Conservation (phyloP, 2,888 invertebrate genomes). For the Andrena haemorrhoa region DNA sequence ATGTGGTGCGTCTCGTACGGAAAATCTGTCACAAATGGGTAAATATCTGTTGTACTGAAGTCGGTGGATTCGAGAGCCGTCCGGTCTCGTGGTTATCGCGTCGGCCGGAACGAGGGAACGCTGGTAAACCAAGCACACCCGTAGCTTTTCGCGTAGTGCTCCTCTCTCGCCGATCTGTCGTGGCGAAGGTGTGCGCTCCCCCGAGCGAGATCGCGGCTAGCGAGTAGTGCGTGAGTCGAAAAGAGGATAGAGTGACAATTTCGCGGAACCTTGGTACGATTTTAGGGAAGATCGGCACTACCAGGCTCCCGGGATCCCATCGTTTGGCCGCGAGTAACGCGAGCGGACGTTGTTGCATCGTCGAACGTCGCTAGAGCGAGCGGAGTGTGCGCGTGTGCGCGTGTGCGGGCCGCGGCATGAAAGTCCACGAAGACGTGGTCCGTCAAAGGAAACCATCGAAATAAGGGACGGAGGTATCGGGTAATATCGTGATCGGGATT, state of each 20-base stretch:
- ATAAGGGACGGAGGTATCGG: slow-evolving; percentile 2
- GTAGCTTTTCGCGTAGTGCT: slow-evolving; percentile 53
- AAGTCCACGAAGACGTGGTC: slow-evolving; percentile 33
- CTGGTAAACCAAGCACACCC: slow-evolving; percentile 62
- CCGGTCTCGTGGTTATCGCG: slow-evolving; percentile 22
- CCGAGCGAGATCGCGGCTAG: slow-evolving; percentile 57
- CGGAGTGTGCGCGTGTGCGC: slow-evolving; percentile 47
- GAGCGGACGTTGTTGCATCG: slow-evolving; percentile 25
- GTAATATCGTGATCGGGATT: slow-evolving; percentile 6
- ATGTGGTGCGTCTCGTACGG: slow-evolving; percentile 80
- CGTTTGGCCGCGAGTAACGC: slow-evolving; percentile 22
- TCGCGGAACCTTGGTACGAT: slow-evolving; percentile 31
- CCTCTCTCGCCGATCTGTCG: slow-evolving; percentile 64
- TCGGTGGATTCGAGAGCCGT: slow-evolving; percentile 37
- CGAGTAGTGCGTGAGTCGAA: slow-evolving; percentile 50
- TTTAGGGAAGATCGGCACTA: slow-evolving; percentile 1
- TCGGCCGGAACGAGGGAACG: slow-evolving; percentile 33
- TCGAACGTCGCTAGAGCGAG: slow-evolving; percentile 28
- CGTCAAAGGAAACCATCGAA: slow-evolving; percentile 10
- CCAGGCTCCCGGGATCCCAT: slow-evolving; percentile 5
- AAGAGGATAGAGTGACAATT: slow-evolving; percentile 59
- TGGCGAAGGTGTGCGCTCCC: slow-evolving; percentile 70
- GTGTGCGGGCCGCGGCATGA: slow-evolving; percentile 53
- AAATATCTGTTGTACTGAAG: slow-evolving; percentile 78
- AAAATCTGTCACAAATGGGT: slow-evolving; percentile 83